Percentiles rank a stretch among this genome's conserved stretches.
phyloP scores from a whole-genome alignment of 2,888 invertebrate genomes.

The Brachyopa scutellaris region DNA sequence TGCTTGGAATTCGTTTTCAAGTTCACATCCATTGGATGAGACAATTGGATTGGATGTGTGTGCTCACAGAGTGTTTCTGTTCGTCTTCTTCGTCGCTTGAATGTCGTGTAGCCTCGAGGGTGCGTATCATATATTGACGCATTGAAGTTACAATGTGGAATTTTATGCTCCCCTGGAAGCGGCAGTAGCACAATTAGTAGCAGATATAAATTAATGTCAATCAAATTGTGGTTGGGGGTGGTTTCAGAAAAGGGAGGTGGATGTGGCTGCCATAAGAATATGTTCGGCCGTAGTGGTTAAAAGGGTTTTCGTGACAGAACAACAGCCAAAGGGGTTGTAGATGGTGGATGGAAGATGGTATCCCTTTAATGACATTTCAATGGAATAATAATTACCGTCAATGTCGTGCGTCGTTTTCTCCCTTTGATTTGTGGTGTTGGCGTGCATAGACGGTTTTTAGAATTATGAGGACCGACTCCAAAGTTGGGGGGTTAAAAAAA shows the following conservation, averaged over 20 bases:
- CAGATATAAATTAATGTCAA: constrained; percentile 66
- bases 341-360: no score
- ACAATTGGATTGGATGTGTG: constrained; percentile 53
- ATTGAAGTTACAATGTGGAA: constrained; percentile 63
- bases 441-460: constrained; percentile 14
- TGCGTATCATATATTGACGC: constrained; percentile 67
- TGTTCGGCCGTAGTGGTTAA: neutral
- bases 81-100: neutral
- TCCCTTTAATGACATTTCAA: constrained; percentile 55
- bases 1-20: constrained; percentile 55
- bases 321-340: constrained; percentile 31
- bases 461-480: no score
- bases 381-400: constrained; percentile 53
- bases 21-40: constrained; percentile 56
- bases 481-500: no score
- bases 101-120: constrained; percentile 52
- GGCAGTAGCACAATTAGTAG: constrained; percentile 62
- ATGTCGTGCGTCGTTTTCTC: constrained; percentile 29
- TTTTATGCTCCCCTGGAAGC: constrained; percentile 60
- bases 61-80: neutral
- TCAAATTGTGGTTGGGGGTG: constrained; percentile 10
- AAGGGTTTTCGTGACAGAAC: constrained; percentile 43
- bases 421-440: constrained; percentile 41
- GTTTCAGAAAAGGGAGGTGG: neutral
- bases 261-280: constrained; percentile 5